A percentile compares a stretch with the other conserved stretches of the same genome.
Evolutionary conservation across 1,140 invertebrate genomes (phyloP).

Genomic region (Ips nitidus): DNA sequence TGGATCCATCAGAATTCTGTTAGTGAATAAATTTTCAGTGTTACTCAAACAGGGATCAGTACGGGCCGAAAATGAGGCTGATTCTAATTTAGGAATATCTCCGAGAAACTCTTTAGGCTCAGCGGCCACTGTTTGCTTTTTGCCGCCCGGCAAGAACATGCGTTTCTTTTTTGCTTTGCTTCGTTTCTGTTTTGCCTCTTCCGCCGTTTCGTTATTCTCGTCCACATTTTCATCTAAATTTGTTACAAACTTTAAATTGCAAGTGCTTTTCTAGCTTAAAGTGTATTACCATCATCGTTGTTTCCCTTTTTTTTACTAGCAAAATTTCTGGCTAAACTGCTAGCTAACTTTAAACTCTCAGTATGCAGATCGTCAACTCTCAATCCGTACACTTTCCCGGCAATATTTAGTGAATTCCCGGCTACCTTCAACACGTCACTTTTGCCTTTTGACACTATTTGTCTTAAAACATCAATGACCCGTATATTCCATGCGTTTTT

Average conservation of each 20-base stretch:
- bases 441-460: slow-evolving; percentile 50
- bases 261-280: no score
- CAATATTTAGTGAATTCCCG: slow-evolving; percentile 77
- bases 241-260: no score
- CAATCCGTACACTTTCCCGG: slow-evolving; percentile 79
- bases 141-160: slow-evolving; percentile 19
- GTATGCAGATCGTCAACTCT: slow-evolving; percentile 77
- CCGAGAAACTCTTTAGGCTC: slow-evolving; percentile 29
- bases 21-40: slow-evolving; percentile 42
- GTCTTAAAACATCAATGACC: slow-evolving; percentile 79
- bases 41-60: slow-evolving; percentile 35
- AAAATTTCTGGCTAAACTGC: slow-evolving; percentile 57
- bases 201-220: slow-evolving; percentile 31
- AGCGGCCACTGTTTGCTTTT: slow-evolving; percentile 32
- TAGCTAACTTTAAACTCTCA: slow-evolving; percentile 76
- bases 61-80: slow-evolving; percentile 36
- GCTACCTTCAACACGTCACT: slow-evolving; percentile 74
- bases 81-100: slow-evolving; percentile 37
- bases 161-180: slow-evolving; percentile 48
- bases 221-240: slow-evolving; percentile 39
- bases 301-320: slow-evolving; percentile 51
- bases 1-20: slow-evolving; percentile 37
- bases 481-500: slow-evolving; percentile 85
- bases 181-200: slow-evolving; percentile 43
- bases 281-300: slow-evolving; percentile 44